Conservation (phyloP, 2,113 vertebrate genomes). For the Sander lucioperca region DNA sequence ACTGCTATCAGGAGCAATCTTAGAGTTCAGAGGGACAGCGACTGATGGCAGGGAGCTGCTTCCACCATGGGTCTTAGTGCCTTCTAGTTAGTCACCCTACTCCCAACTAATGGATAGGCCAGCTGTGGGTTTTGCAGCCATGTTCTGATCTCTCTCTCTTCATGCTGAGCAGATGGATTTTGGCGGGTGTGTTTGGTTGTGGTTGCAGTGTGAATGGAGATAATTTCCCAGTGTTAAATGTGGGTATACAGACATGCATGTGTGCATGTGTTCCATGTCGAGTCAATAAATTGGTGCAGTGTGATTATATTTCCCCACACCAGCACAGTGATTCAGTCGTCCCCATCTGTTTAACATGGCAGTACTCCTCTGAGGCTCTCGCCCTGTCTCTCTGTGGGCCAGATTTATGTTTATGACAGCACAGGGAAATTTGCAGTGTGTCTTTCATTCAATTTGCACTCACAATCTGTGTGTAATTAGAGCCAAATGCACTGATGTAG, state of each 20-base stretch:
- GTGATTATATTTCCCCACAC: slow-evolving; percentile 63
- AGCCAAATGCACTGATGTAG: slow-evolving; percentile 7
- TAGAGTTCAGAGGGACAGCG: background rate
- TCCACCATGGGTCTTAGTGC: background rate
- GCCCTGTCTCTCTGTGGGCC: slow-evolving; percentile 13
- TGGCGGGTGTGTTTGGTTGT: slow-evolving; percentile 14
- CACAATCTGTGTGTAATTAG: slow-evolving; percentile 24
- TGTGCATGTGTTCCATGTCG: slow-evolving; percentile 24
- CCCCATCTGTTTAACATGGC: slow-evolving; percentile 61
- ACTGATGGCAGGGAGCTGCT: background rate
- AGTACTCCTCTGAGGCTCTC: slow-evolving; percentile 36
- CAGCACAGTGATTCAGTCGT: slow-evolving; percentile 25
- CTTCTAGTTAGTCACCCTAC: background rate
- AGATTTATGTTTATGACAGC: slow-evolving; percentile 33
- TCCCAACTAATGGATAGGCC: background rate
- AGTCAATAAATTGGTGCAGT: slow-evolving; percentile 48
- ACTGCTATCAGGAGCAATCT: background rate
- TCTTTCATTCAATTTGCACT: slow-evolving; percentile 29
- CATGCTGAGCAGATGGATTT: slow-evolving; percentile 23
- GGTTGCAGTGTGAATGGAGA: slow-evolving; percentile 5
- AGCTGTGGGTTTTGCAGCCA: background rate
- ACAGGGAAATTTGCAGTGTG: slow-evolving; percentile 7
- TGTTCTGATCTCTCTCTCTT: background rate
- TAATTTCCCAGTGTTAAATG: background rate
- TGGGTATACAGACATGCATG: background rate